Evolutionary conservation across 2,113 vertebrate genomes (phyloP).

Genomic region (Amazona guildingii): DNA sequence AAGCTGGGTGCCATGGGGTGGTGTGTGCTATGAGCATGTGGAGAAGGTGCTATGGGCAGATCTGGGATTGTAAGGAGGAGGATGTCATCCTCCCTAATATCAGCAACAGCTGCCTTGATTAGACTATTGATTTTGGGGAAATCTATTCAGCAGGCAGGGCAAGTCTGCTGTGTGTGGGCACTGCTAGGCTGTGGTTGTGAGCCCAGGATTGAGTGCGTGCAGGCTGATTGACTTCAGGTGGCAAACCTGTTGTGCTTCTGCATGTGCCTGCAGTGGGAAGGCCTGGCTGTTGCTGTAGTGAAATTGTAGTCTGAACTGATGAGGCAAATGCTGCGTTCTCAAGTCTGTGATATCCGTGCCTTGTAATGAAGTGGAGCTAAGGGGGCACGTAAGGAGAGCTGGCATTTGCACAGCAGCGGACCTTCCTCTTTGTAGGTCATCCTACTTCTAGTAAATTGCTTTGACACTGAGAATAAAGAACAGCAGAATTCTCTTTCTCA

Average conservation of each 20-base stretch:
- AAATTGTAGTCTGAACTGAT: not conserved
- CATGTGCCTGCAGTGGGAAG: not conserved
- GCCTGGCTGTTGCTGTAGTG: not conserved
- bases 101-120: not conserved
- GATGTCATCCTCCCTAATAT: not conserved
- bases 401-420: not conserved
- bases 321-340: not conserved
- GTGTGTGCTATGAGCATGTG: rapidly evolving
- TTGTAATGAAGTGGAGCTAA: not conserved
- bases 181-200: not conserved
- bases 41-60: not conserved
- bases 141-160: not conserved
- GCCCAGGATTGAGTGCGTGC: rapidly evolving
- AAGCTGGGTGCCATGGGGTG: not conserved
- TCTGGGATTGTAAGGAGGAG: not conserved
- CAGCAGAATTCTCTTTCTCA: not conserved
- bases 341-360: not conserved
- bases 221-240: not conserved
- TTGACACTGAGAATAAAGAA: not conserved
- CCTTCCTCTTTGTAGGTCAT: not conserved
- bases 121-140: not conserved
- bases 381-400: not conserved
- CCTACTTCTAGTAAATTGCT: not conserved
- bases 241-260: not conserved
- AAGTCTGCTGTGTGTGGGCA: rapidly evolving